Percentiles rank a stretch among this genome's conserved stretches.
phyloP scores from a whole-genome alignment of 2,797 vertebrate genomes.

The Notolabrus celidotus region DNA sequence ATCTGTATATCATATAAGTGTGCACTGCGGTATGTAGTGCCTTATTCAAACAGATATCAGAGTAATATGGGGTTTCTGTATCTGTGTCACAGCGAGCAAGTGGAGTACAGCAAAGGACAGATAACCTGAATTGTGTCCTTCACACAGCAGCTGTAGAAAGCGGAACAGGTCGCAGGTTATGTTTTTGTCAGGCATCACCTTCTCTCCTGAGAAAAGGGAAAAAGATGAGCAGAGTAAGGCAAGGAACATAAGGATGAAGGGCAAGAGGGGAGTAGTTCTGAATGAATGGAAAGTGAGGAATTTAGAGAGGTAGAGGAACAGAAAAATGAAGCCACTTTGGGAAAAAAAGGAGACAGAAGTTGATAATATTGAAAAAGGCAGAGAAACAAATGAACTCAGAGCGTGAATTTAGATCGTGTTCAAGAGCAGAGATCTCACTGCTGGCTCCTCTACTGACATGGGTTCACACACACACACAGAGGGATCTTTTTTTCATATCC shows the following conservation, averaged over 20 bases:
- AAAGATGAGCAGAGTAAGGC: slow-evolving; percentile 40
- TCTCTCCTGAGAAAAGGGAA: slow-evolving; percentile 86
- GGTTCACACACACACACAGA: slow-evolving; percentile 40
- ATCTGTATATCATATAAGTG: too few species aligned
- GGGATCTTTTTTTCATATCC: slow-evolving; percentile 46
- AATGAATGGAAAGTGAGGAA: neutral
- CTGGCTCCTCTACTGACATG: slow-evolving; percentile 44
- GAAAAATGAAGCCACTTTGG: slow-evolving; percentile 72
- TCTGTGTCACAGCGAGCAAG: neutral
- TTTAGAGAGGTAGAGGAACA: slow-evolving; percentile 1
- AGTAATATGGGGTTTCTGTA: neutral
- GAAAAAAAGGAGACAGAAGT: slow-evolving; percentile 35
- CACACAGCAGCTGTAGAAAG: slow-evolving; percentile 96
- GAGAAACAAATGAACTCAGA: slow-evolving; percentile 7
- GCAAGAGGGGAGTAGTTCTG: slow-evolving; percentile 37
- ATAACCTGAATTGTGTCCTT: slow-evolving; percentile 97
- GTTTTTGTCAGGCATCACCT: slow-evolving; percentile 93
- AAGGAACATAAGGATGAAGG: slow-evolving; percentile 24
- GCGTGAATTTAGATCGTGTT: slow-evolving; percentile 31
- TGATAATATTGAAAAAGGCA: slow-evolving; percentile 6
- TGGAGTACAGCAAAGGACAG: slow-evolving; percentile 10
- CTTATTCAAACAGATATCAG: neutral
- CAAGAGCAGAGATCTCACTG: slow-evolving; percentile 45
- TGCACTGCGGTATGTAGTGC: neutral
- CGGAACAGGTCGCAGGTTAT: slow-evolving; percentile 96